These are phyloP conservation scores for Herpailurus yagouaroundi DNA, from an alignment of 2,113 vertebrate species.

Conservation along the genomic window DNA sequence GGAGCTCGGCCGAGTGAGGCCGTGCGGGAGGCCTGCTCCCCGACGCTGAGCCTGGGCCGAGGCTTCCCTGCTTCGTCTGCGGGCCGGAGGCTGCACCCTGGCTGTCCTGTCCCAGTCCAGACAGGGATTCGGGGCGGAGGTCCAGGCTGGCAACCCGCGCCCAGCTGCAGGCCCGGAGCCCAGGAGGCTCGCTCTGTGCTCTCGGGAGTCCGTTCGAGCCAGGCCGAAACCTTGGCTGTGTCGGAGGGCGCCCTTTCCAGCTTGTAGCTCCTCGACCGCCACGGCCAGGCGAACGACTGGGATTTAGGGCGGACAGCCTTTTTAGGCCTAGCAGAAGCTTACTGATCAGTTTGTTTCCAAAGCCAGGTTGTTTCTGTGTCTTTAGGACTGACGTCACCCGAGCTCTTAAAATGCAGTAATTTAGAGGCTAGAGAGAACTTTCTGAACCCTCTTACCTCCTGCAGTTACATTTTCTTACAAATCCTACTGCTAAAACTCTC, in stretches of 20 bases:
- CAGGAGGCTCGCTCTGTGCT: neutral
- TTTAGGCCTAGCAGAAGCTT: neutral
- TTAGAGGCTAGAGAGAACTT: neutral
- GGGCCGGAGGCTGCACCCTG: neutral
- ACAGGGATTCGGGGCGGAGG: neutral
- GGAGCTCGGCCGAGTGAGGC: neutral
- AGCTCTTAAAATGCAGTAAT: neutral
- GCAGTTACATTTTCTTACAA: neutral
- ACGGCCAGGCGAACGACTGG: neutral
- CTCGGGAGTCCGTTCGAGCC: neutral
- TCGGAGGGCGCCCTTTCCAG: neutral
- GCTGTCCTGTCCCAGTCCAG: neutral
- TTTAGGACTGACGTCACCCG: neutral
- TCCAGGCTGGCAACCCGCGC: neutral
- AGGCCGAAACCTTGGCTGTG: neutral
- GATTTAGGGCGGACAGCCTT: neutral
- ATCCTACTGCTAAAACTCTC: neutral
- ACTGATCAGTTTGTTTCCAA: neutral
- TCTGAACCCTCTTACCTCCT: neutral
- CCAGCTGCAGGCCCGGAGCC: neutral
- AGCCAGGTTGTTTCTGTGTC: neutral
- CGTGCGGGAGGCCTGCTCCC: neutral
- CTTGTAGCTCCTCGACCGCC: rapidly evolving
- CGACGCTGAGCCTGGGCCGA: neutral
- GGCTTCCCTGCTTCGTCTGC: neutral